A percentile compares a stretch with the other conserved stretches of the same genome.
Evolutionary conservation across 2,797 vertebrate species (phyloP).

Genomic region (Choloepus didactylus): DNA sequence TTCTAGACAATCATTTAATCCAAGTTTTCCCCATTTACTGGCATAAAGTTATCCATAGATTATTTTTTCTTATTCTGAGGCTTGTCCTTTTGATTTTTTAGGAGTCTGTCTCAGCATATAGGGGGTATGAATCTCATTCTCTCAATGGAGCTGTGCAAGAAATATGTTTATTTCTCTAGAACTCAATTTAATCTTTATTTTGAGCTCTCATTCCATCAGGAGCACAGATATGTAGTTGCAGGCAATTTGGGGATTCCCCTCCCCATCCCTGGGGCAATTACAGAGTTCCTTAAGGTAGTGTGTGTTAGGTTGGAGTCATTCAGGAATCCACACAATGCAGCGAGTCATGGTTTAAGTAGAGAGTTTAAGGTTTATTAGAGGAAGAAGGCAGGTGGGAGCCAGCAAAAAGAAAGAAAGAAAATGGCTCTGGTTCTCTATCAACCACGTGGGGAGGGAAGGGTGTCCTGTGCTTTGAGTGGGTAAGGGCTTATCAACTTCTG

Average conservation of each 20-base stretch:
- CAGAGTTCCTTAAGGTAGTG: neutral
- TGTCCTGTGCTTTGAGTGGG: no score
- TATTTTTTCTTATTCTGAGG: constrained; percentile 38
- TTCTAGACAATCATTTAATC: constrained; percentile 59
- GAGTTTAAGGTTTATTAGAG: no score
- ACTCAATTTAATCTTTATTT: constrained; percentile 28
- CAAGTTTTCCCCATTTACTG: constrained; percentile 33
- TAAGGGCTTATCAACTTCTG: no score
- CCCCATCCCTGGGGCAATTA: neutral
- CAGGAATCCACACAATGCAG: no score
- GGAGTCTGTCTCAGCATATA: neutral
- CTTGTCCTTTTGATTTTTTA: constrained; percentile 44
- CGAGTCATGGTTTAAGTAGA: no score
- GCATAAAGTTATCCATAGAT: constrained; percentile 21
- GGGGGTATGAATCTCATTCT: constrained; percentile 1
- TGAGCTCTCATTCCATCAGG: neutral
- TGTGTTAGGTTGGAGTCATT: no score
- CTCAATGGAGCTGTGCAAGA: constrained; percentile 37
- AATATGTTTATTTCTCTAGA: constrained; percentile 57
- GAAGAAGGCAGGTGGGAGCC: no score
- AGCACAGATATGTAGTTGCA: constrained; percentile 4
- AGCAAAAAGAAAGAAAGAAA: no score
- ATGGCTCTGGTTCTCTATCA: no score
- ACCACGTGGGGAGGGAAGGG: no score
- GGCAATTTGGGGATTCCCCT: neutral